Conservation (phyloP, 2,113 vertebrate genomes). For the Erpornis zantholeuca region DNA sequence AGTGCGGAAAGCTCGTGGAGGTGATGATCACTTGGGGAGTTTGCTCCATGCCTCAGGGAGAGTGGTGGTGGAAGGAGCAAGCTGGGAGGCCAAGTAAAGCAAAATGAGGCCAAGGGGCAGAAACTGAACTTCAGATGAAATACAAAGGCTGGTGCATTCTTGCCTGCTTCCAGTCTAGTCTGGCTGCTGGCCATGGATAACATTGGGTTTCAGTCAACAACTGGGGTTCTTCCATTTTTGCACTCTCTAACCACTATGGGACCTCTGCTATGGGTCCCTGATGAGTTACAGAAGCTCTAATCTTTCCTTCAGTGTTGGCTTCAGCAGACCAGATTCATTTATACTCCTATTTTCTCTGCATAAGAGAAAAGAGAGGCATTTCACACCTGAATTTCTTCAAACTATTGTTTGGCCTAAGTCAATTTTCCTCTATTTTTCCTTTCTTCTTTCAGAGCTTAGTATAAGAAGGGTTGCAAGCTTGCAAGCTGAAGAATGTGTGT, state of each 20-base stretch:
- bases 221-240: neutral
- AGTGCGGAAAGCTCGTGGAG: neutral
- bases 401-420: neutral
- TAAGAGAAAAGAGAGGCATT: neutral
- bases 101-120: neutral
- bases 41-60: neutral
- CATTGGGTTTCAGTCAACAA: neutral
- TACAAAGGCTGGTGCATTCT: neutral
- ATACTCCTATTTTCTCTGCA: neutral
- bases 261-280: neutral
- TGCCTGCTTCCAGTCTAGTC: neutral
- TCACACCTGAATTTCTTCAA: neutral
- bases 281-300: neutral
- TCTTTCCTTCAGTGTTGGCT: neutral
- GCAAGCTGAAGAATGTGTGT: neutral
- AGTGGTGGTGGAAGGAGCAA: neutral
- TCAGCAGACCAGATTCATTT: neutral
- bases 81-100: neutral
- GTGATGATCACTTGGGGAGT: neutral
- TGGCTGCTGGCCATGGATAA: neutral
- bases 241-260: neutral
- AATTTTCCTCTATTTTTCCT: neutral
- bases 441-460: neutral
- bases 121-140: neutral
- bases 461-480: neutral